phyloP scores from a whole-genome alignment of 2,888 invertebrate genomes.

The Itoplectis maculator region DNA sequence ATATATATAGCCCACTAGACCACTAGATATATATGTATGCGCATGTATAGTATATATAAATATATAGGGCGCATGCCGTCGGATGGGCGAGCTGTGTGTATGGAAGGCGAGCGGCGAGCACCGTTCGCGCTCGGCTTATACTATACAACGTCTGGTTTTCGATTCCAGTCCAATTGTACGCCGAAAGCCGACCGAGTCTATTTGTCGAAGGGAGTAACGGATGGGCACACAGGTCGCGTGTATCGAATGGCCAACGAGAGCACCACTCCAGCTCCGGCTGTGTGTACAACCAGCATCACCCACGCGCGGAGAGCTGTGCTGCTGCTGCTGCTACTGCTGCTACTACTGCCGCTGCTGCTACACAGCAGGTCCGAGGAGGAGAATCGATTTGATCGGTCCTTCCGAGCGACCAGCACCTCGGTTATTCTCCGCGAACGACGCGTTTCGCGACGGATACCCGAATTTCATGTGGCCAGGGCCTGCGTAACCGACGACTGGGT shows the following conservation, averaged over 20 bases:
- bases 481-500: neutral
- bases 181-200: conserved; percentile 64
- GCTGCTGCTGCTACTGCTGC: no score
- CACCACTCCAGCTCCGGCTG: conserved; percentile 26
- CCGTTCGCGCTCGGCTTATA: conserved; percentile 32
- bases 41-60: neutral
- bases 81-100: neutral
- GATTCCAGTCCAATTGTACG: conserved; percentile 64
- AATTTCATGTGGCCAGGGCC: neutral
- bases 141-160: conserved; percentile 54
- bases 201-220: conserved; percentile 67
- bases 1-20: no score
- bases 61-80: neutral
- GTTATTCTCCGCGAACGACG: neutral
- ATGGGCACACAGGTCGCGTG: conserved; percentile 62
- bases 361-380: conserved; percentile 28
- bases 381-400: conserved; percentile 60
- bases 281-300: conserved; percentile 8
- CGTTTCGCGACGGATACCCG: neutral
- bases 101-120: conserved; percentile 16
- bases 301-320: no score
- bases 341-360: no score
- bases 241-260: conserved; percentile 62
- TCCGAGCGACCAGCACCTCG: conserved; percentile 12
- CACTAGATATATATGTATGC: no score